Evolutionary conservation across 2,888 invertebrate genomes (phyloP).

Genomic region (Papilio protenor): DNA sequence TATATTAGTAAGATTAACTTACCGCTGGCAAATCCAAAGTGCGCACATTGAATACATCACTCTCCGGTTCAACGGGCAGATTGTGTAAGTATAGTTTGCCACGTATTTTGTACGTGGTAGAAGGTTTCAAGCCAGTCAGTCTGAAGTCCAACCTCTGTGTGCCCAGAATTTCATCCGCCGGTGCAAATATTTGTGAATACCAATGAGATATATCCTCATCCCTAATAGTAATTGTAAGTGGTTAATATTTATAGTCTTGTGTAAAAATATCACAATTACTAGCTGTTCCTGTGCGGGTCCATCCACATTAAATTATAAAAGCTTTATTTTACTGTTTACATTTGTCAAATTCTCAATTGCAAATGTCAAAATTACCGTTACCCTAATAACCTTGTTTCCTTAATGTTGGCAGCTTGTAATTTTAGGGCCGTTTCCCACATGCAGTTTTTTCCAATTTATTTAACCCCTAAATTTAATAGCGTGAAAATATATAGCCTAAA

Average conservation of each 20-base stretch:
- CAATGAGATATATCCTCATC: conserved; percentile 89
- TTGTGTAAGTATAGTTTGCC: conserved; percentile 92
- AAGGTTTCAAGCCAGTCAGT: conserved; percentile 89
- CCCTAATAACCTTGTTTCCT: no score
- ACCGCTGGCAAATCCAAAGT: conserved; percentile 84
- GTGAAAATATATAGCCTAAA: no score
- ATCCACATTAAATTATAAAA: no score
- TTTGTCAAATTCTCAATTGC: no score
- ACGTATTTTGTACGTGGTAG: conserved; percentile 92
- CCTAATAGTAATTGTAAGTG: conserved; percentile 59
- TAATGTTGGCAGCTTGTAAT: no score
- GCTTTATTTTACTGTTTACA: no score
- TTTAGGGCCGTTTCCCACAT: no score
- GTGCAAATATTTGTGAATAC: conserved; percentile 94
- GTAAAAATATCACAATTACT: no score
- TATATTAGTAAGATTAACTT: conserved; percentile 48
- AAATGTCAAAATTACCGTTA: no score
- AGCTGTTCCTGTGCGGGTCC: no score
- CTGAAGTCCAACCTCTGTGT: conserved; percentile 94
- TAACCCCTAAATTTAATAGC: no score
- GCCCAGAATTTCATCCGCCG: conserved; percentile 93
- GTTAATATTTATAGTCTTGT: neutral
- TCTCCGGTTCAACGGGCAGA: conserved; percentile 90
- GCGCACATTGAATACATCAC: conserved; percentile 89
- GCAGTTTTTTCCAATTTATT: no score